Evolutionary conservation across 2,113 vertebrate genomes (phyloP), one percentile per base, ranked within the genome.

Genomic region (Hymenochirus boettgeri): DNA sequence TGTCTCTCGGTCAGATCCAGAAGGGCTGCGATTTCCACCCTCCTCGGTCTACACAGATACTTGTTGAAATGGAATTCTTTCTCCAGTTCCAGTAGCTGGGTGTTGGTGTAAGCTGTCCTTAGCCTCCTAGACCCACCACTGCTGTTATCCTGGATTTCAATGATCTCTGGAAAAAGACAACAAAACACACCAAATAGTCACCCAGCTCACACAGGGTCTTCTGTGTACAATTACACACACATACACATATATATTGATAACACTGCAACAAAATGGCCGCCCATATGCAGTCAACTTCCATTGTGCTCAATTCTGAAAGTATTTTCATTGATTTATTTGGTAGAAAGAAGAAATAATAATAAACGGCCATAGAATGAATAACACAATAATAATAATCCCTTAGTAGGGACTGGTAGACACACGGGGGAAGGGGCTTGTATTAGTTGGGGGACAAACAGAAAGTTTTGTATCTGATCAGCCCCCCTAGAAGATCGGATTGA

Each of bases 11-110:
- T 96, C 80, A 99, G 80, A 84, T 99, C 96, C 84, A 99, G 77
- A 77, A 95, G 75, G 17, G 92, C 90, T 1, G 96, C 94, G 35
- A 99, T 99, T 73, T 99, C 96, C 81, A 96, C 92, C 47, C 96
- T 86, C 65, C 96, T 88, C 24, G 96, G 96, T 87, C 94, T 87
- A 83, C 96, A 96, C 60, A 99, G 91, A 73, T 99, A 98, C 88
- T 96, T 98, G 91, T 97, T 97, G 83, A 97, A 98, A 74, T 99
- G 95, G 71, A 98, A 98, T 89, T 99, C 96, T 78, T 98, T 98
- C 69, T 99, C 95, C 83, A 98, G 90, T 80, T 99, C 96, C 83
- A 99, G 78, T 39, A 98, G 94, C 85, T 99, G 96, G 3, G 93
- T 99, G 85, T 98, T 98, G 73, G 92, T 98, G 80, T 98, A 99